phyloP scores from a whole-genome alignment of 1,140 invertebrate genomes.

The Cherax quadricarinatus region DNA sequence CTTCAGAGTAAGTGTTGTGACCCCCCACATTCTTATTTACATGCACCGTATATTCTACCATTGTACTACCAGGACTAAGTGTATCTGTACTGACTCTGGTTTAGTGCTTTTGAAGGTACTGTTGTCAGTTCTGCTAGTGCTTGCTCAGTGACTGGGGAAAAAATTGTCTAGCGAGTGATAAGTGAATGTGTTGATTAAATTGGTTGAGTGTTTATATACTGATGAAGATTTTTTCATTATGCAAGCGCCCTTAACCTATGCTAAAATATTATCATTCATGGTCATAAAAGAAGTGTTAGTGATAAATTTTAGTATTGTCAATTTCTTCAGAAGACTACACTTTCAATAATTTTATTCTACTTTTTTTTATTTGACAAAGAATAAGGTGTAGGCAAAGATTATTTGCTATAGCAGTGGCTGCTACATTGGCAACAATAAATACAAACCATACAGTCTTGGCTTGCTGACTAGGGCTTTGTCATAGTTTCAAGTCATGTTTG shows the following conservation, averaged over 20 bases:
- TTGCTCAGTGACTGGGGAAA: background rate
- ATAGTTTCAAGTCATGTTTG: background rate
- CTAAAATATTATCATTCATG: background rate
- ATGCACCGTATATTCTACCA: too few relatives aligned
- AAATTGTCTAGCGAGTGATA: background rate
- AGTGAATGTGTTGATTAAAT: background rate
- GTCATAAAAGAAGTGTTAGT: background rate
- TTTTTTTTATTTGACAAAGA: background rate
- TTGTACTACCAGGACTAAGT: background rate
- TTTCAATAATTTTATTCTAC: background rate
- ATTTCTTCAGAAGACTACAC: background rate
- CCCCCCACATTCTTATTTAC: too few relatives aligned
- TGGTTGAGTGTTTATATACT: background rate
- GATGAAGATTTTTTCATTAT: background rate
- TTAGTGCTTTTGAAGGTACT: constrained; percentile 1
- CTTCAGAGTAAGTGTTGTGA: too few relatives aligned
- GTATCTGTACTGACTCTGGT: background rate
- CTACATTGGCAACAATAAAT: background rate
- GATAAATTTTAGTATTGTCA: background rate
- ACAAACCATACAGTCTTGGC: background rate
- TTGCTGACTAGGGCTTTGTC: constrained; percentile 1
- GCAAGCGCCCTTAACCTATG: background rate
- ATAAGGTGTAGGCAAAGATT: background rate
- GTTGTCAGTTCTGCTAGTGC: constrained; percentile 10
- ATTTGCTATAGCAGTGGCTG: background rate